Evolutionary conservation across 2,888 invertebrate species (phyloP).

Genomic region (Hypomecis atomaria): DNA sequence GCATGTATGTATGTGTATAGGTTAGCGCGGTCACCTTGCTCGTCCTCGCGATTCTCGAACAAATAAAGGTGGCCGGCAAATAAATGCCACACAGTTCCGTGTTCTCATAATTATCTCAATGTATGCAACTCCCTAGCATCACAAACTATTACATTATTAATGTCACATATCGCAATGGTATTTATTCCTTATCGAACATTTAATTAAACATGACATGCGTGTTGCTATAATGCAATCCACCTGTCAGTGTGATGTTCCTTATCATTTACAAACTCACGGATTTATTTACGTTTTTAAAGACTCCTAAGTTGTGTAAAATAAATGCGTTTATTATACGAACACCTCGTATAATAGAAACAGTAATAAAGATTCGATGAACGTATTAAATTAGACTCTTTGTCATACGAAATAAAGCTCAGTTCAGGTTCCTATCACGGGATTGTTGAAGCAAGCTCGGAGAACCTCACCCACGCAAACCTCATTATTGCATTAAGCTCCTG

Average conservation of each 20-base stretch:
- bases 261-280: slow-evolving; percentile 20
- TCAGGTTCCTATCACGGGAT: slow-evolving; percentile 2
- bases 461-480: slow-evolving; percentile 40
- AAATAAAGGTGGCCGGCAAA: slow-evolving; percentile 70
- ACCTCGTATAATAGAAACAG: slow-evolving; percentile 3
- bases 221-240: slow-evolving; percentile 14
- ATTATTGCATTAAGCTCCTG: slow-evolving; percentile 46
- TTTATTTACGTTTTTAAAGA: slow-evolving; percentile 19
- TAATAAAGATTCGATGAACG: slow-evolving; percentile 3
- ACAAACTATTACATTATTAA: slow-evolving; percentile 16
- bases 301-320: slow-evolving; percentile 15
- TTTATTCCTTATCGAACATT: slow-evolving; percentile 23
- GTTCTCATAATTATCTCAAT: slow-evolving; percentile 48
- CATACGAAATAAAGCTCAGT: slow-evolving; percentile 5
- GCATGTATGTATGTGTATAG: slow-evolving; percentile 35
- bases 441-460: slow-evolving; percentile 39
- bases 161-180: slow-evolving; percentile 19
- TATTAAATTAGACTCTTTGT: slow-evolving; percentile 3
- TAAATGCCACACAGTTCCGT: slow-evolving; percentile 64
- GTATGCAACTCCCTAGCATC: slow-evolving; percentile 14
- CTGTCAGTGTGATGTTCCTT: slow-evolving; percentile 6
- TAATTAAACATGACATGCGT: slow-evolving; percentile 15
- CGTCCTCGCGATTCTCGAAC: slow-evolving; percentile 76
- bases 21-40: slow-evolving; percentile 76
- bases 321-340: slow-evolving; percentile 26